These are phyloP conservation scores for Meleagris gallopavo DNA, from an alignment of 2,113 vertebrate species.

Conservation along the genomic window DNA sequence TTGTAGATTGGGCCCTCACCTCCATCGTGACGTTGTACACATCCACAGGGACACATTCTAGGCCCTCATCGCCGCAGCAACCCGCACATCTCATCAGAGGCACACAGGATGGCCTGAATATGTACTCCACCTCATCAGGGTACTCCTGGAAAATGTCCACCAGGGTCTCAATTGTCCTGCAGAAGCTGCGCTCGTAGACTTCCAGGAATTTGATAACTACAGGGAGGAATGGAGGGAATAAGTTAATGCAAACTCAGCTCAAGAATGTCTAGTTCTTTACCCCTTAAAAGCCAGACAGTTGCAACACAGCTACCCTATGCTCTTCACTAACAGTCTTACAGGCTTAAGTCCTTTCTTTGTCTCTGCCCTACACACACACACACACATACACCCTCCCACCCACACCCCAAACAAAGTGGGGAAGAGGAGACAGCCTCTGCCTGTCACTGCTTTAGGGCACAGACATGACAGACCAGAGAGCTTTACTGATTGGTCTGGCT, in stretches of 20 bases:
- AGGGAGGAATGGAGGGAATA: background rate
- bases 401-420: background rate
- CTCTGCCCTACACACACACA: background rate
- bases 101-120: conserved; percentile 97
- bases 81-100: conserved; percentile 93
- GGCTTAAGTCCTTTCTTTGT: background rate
- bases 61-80: conserved; percentile 92
- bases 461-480: background rate
- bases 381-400: too few relatives aligned
- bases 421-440: background rate
- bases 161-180: conserved; percentile 91
- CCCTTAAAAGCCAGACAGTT: conserved; percentile 33
- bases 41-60: conserved; percentile 91
- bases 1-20: conserved; percentile 75
- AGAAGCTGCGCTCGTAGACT: conserved; percentile 92
- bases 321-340: conserved; percentile 14
- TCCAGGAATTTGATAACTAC: conserved; percentile 93
- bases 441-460: background rate
- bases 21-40: conserved; percentile 94
- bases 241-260: conserved; percentile 54
- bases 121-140: conserved; percentile 93
- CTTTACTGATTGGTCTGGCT: background rate
- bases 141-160: conserved; percentile 98
- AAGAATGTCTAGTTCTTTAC: background rate
- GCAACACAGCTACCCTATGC: conserved; percentile 31